Conservation (phyloP, 2,888 invertebrate species). For the Rhodophaea formosa region DNA sequence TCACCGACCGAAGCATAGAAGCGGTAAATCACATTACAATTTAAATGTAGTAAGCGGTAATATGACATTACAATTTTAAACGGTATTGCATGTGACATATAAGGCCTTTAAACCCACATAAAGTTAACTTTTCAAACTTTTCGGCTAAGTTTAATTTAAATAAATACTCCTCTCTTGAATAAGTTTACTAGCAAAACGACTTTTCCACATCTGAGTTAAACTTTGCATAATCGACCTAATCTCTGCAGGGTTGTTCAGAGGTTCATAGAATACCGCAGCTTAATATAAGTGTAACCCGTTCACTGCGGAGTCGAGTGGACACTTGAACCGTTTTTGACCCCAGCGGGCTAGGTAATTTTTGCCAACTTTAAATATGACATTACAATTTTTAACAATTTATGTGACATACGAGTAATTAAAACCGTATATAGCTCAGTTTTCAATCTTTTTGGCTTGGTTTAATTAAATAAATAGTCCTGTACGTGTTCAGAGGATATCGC, state of each 20-base stretch:
- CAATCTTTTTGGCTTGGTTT: neutral
- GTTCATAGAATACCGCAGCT: neutral
- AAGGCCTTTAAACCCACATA: too few species aligned
- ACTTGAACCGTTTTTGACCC: conserved; percentile 10
- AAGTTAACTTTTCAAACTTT: neutral
- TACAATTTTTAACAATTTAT: too few species aligned
- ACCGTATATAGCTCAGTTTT: neutral
- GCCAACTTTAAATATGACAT: too few species aligned
- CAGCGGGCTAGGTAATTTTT: too few species aligned
- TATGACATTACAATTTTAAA: too few species aligned
- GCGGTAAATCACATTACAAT: too few species aligned
- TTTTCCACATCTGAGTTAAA: neutral
- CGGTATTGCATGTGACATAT: too few species aligned
- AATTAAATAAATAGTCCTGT: neutral
- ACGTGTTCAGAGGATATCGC: neutral
- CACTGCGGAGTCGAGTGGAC: neutral
- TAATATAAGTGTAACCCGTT: neutral
- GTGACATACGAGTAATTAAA: too few species aligned
- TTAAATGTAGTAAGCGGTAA: too few species aligned
- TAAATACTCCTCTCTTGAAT: too few species aligned
- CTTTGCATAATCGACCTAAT: neutral
- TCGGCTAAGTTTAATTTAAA: neutral
- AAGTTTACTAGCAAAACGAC: neutral
- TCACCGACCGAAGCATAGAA: too few species aligned
- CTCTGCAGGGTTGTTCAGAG: neutral